These are phyloP conservation scores for Limnephilus auricula DNA, from an alignment of 2,888 invertebrate genomes.

Conservation along the genomic window DNA sequence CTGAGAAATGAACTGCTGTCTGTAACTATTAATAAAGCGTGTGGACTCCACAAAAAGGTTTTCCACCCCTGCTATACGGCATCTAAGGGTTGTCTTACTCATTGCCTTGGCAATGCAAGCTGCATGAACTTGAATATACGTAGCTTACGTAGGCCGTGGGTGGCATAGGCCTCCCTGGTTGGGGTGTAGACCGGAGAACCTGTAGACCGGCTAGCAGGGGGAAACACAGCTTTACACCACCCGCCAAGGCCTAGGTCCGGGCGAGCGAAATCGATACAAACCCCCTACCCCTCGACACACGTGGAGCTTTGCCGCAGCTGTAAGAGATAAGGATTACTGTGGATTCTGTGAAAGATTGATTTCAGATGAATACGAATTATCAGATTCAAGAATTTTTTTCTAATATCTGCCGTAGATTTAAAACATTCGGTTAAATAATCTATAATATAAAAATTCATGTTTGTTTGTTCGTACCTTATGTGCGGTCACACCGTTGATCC, in stretches of 20 bases:
- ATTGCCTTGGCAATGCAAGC: background rate
- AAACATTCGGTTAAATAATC: background rate
- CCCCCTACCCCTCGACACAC: background rate
- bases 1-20: too few species aligned
- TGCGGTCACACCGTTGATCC: too few species aligned
- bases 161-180: background rate
- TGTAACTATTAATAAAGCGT: too few species aligned
- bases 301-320: background rate
- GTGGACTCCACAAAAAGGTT: too few species aligned
- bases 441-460: too few species aligned
- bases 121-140: conserved; percentile 21
- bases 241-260: conserved; percentile 30
- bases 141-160: background rate
- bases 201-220: background rate
- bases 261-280: conserved; percentile 11
- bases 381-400: background rate
- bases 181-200: background rate
- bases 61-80: too few species aligned
- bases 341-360: background rate
- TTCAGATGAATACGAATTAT: background rate
- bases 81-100: background rate
- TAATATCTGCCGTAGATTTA: background rate
- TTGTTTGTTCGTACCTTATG: too few species aligned
- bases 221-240: background rate
- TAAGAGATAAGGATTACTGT: background rate